phyloP scores from a whole-genome alignment of 2,113 vertebrate genomes.

The Leiothrix lutea region DNA sequence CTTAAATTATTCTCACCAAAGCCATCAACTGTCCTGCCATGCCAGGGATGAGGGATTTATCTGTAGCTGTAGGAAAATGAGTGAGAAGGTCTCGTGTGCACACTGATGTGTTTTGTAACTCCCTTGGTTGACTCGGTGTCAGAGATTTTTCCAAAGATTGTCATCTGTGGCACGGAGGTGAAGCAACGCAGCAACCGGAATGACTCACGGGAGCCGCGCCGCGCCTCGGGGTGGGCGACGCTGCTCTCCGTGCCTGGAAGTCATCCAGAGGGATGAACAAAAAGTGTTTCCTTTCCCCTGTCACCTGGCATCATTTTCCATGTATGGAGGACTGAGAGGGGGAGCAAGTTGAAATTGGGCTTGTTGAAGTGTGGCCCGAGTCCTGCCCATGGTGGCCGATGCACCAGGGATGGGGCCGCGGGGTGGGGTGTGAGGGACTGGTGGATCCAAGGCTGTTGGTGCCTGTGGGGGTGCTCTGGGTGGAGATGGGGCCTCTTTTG shows the following conservation, averaged over 20 bases:
- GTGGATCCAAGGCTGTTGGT: background rate
- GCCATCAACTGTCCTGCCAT: slow-evolving; percentile 37
- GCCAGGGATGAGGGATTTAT: slow-evolving; percentile 43
- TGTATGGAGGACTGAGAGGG: background rate
- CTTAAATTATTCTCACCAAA: slow-evolving; percentile 66
- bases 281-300: background rate
- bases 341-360: slow-evolving; percentile 43
- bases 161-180: background rate
- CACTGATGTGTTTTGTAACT: slow-evolving; percentile 61
- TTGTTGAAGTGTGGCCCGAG: slow-evolving; percentile 30
- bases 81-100: slow-evolving; percentile 5
- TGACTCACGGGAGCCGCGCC: background rate
- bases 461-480: background rate
- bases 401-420: rapidly evolving
- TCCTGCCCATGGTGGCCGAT: background rate
- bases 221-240: background rate
- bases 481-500: background rate
- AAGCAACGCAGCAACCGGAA: background rate
- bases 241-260: background rate
- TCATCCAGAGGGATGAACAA: background rate
- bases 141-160: slow-evolving; percentile 10
- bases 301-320: background rate
- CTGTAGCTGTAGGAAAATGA: slow-evolving; percentile 30
- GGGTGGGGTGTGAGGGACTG: background rate
- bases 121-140: background rate